A percentile compares a stretch with the other conserved stretches of the same genome.
Conservation (phyloP, 2,797 vertebrate genomes). For the Paramormyrops hopkinsi region DNA sequence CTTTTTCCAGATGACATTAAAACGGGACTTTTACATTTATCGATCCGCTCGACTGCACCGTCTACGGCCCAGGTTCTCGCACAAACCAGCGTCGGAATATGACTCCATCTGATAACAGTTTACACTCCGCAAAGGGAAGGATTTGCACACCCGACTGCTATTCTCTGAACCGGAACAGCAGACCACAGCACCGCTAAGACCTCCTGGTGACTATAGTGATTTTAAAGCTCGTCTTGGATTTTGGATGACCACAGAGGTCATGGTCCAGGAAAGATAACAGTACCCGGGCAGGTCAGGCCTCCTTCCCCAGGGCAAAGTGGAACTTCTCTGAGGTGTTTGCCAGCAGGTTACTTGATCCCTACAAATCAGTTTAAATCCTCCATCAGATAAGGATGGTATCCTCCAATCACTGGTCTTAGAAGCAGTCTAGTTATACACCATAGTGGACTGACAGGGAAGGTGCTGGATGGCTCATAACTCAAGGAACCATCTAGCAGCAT, state of each 20-base stretch:
- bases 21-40: slow-evolving; percentile 32
- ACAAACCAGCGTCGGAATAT: not conserved
- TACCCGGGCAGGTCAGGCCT: not conserved
- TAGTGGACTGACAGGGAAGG: not conserved
- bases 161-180: not conserved
- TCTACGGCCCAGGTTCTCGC: slow-evolving; percentile 21
- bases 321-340: not conserved
- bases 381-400: not conserved
- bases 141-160: not conserved
- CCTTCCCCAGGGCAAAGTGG: not conserved
- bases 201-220: not conserved
- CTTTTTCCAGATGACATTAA: slow-evolving; percentile 50
- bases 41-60: slow-evolving; percentile 2
- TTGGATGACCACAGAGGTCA: not conserved
- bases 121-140: not conserved
- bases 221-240: not conserved
- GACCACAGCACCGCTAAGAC: not conserved
- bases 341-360: not conserved
- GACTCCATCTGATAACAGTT: slow-evolving; percentile 17
- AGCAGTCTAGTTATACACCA: not conserved
- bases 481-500: not conserved
- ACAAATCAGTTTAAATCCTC: not conserved
- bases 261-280: not conserved
- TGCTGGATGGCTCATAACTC: not conserved
- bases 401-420: not conserved